phyloP scores from a whole-genome alignment of 2,888 invertebrate genomes.

The Drosophila yooni region DNA sequence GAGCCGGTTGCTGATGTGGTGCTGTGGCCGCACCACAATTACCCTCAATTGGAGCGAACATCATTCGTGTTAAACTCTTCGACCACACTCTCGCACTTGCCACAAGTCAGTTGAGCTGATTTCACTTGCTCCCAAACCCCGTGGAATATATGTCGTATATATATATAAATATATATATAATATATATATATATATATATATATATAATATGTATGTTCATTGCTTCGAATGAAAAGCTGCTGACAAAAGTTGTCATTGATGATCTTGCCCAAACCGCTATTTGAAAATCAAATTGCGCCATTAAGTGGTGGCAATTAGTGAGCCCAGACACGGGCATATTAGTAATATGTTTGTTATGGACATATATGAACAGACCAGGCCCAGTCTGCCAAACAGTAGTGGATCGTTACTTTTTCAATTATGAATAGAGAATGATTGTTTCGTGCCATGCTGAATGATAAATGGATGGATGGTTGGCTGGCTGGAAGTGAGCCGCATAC shows the following conservation, averaged over 20 bases:
- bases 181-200: not conserved
- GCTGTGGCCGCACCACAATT: slow-evolving; percentile 69
- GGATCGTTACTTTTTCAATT: slow-evolving; percentile 74
- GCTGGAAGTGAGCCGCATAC: slow-evolving; percentile 5
- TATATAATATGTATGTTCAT: not conserved
- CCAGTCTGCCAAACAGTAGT: slow-evolving; percentile 69
- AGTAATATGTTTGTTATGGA: not conserved
- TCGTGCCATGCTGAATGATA: slow-evolving; percentile 51
- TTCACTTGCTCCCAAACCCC: slow-evolving; percentile 47
- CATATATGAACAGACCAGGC: not conserved
- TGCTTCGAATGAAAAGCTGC: slow-evolving; percentile 72
- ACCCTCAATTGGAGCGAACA: slow-evolving; percentile 77
- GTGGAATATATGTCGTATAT: slow-evolving; percentile 8
- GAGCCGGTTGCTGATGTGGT: slow-evolving; percentile 1
- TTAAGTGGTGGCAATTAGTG: slow-evolving; percentile 77
- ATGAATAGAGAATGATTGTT: slow-evolving; percentile 77
- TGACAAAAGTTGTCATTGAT: slow-evolving; percentile 80
- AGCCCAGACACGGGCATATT: slow-evolving; percentile 12
- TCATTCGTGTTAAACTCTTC: slow-evolving; percentile 79
- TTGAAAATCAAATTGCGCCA: slow-evolving; percentile 73
- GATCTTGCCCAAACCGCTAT: slow-evolving; percentile 55
- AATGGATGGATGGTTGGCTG: slow-evolving; percentile 33
- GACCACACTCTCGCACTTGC: slow-evolving; percentile 68
- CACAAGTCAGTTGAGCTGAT: slow-evolving; percentile 53
- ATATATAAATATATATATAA: not conserved